A percentile compares a stretch with the other conserved stretches of the same genome.
These are phyloP conservation scores for Aegotheles bennettii DNA, from an alignment of 2,113 vertebrate species.

Conservation along the genomic window DNA sequence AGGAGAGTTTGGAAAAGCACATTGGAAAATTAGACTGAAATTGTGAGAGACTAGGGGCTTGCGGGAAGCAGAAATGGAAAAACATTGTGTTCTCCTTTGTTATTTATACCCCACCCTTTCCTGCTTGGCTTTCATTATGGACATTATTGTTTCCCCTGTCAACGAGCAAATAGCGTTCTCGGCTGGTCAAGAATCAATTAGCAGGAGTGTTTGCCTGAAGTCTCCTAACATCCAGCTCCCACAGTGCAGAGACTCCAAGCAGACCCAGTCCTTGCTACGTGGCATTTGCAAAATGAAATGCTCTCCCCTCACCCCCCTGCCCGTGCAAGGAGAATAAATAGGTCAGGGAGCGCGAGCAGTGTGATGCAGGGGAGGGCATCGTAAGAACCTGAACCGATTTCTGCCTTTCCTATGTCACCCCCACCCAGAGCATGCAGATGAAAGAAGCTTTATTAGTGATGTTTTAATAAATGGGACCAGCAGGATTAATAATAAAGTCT, in stretches of 20 bases:
- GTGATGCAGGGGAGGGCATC: background rate
- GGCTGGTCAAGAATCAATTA: background rate
- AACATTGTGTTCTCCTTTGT: constrained; percentile 42
- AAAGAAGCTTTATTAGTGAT: background rate
- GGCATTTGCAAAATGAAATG: background rate
- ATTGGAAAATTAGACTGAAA: constrained; percentile 22
- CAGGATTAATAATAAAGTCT: background rate
- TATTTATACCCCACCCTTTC: constrained; percentile 52
- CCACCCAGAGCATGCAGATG: background rate
- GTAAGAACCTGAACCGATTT: background rate
- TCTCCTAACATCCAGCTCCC: background rate
- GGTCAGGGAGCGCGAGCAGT: background rate
- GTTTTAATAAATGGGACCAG: background rate
- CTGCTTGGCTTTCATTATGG: constrained; percentile 25
- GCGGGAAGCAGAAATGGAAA: constrained; percentile 52
- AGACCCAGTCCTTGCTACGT: background rate
- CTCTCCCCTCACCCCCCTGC: background rate
- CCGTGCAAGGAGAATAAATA: background rate
- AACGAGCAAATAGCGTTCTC: background rate
- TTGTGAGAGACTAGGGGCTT: background rate
- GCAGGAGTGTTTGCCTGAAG: background rate
- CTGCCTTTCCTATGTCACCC: background rate
- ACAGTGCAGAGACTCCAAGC: background rate
- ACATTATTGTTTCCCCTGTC: constrained; percentile 38
- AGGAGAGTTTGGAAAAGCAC: constrained; percentile 2